phyloP scores from a whole-genome alignment of 2,113 vertebrate genomes.

The Pseudopodoces humilis region DNA sequence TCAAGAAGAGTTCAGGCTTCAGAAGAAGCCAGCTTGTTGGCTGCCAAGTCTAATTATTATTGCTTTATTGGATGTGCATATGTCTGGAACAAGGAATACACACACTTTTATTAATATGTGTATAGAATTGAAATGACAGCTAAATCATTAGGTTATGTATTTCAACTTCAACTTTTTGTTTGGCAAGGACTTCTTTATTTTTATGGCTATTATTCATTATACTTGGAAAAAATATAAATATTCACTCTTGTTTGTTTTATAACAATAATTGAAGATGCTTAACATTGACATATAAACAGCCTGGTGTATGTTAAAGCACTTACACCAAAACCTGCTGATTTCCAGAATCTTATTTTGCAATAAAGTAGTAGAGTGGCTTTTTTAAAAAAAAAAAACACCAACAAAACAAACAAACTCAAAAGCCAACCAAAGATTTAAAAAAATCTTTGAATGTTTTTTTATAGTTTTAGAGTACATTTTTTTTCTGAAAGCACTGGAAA shows the following conservation, averaged over 20 bases:
- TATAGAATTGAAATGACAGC: not conserved
- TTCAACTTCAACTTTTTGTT: not conserved
- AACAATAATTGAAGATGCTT: not conserved
- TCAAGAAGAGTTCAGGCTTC: not conserved
- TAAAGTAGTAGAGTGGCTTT: not conserved
- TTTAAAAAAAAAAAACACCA: not conserved
- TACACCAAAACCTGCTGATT: not conserved
- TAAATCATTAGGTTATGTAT: not conserved
- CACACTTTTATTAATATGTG: not conserved
- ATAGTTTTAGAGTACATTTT: not conserved
- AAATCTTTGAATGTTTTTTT: not conserved
- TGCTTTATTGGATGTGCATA: not conserved
- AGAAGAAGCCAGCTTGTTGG: not conserved
- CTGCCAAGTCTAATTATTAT: not conserved
- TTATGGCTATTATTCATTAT: not conserved
- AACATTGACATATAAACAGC: not conserved
- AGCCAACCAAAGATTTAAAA: accelerated
- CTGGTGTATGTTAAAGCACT: not conserved
- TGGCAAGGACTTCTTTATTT: not conserved
- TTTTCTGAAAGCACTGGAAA: not conserved
- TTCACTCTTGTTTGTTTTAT: not conserved
- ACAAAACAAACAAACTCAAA: not conserved
- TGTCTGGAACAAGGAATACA: not conserved
- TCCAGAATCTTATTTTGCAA: not conserved
- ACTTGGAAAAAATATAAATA: not conserved